Conservation (phyloP, 2,113 vertebrate species). For the Panthera uncia region DNA sequence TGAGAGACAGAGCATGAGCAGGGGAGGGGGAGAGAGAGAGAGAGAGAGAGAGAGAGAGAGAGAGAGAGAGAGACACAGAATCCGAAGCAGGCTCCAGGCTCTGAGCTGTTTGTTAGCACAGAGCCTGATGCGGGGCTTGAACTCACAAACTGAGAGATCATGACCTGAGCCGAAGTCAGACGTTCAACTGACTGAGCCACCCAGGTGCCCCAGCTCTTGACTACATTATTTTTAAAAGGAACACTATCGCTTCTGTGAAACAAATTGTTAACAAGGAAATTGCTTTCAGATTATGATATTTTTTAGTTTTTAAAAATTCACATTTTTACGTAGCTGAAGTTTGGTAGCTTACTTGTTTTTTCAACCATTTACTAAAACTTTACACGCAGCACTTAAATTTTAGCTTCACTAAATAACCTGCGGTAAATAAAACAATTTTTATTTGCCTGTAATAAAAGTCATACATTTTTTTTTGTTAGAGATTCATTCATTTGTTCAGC, state of each 20-base stretch:
- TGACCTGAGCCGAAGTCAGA: no score
- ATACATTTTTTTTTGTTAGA: not conserved
- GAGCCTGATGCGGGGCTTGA: no score
- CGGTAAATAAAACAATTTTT: not conserved
- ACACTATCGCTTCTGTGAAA: not conserved
- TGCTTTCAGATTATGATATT: not conserved
- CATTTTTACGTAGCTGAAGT: not conserved
- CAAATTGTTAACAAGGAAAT: not conserved
- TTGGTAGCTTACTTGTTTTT: not conserved
- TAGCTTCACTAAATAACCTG: not conserved
- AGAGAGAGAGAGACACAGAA: no score
- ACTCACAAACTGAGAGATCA: no score
- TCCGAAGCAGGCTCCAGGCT: no score
- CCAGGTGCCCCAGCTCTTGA: not conserved
- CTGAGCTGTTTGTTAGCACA: no score
- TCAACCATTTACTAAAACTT: not conserved
- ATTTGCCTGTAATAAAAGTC: not conserved
- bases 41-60: no score
- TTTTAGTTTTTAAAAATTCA: not conserved
- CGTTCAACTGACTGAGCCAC: no score
- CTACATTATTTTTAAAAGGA: not conserved
- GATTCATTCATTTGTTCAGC: not conserved
- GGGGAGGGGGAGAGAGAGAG: no score
- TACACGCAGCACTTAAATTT: not conserved
- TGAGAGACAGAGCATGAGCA: no score